Evolutionary conservation across 2,113 vertebrate genomes (phyloP).

Genomic region (Struthio camelus): DNA sequence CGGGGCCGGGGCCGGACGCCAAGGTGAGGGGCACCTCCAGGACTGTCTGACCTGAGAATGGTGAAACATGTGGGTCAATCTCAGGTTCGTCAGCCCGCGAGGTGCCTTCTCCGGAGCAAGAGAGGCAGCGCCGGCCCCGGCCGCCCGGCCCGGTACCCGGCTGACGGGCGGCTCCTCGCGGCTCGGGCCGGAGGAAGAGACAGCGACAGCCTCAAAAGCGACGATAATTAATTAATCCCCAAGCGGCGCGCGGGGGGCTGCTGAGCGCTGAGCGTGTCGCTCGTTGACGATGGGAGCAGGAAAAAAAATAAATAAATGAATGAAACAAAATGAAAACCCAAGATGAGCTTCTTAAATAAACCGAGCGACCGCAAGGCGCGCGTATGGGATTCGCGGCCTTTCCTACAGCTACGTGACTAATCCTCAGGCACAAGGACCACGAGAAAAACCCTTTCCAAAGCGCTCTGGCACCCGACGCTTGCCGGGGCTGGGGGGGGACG

Average conservation of each 20-base stretch:
- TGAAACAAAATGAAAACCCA: background rate
- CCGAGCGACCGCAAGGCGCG: background rate
- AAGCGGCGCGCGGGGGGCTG: background rate
- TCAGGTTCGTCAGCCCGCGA: conserved; percentile 97
- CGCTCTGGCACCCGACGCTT: fast-evolving
- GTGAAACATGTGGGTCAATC: conserved; percentile 84
- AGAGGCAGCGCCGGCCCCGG: fast-evolving
- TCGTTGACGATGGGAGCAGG: background rate
- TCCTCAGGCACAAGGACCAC: fast-evolving
- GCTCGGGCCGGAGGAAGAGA: background rate
- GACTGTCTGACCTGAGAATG: conserved; percentile 98
- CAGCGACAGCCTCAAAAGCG: background rate
- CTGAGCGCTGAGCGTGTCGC: background rate
- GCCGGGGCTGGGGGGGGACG: background rate
- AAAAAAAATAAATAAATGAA: too few relatives aligned
- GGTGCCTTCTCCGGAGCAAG: conserved; percentile 73
- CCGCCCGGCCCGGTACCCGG: background rate
- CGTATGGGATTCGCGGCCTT: background rate
- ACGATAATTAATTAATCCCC: conserved; percentile 66
- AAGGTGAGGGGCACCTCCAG: conserved; percentile 79
- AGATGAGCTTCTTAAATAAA: background rate
- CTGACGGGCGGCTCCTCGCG: background rate
- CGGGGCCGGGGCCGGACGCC: too few relatives aligned
- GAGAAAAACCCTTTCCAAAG: fast-evolving
- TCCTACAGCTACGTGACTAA: background rate